These are phyloP conservation scores for Glyphotaelius pellucidus DNA, from an alignment of 2,888 invertebrate species.

Conservation along the genomic window DNA sequence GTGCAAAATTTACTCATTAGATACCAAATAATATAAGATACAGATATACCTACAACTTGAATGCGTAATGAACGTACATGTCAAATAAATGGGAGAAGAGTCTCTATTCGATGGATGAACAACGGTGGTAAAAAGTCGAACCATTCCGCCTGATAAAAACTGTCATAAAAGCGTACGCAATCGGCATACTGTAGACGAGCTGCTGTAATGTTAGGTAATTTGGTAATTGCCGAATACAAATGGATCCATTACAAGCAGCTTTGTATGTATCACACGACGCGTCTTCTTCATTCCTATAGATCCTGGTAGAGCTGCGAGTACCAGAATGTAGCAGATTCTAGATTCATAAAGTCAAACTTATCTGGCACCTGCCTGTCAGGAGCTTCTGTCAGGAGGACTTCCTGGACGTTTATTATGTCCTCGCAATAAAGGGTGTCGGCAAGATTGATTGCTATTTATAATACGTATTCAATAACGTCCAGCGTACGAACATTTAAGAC, in stretches of 20 bases:
- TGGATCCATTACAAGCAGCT: conserved; percentile 17
- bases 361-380: not conserved
- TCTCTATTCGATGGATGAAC: not conserved
- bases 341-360: not conserved
- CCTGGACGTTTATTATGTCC: not conserved
- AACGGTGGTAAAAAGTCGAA: conserved; percentile 18
- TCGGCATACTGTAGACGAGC: conserved; percentile 29
- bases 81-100: not conserved
- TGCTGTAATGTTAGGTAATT: conserved; percentile 52
- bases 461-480: not conserved
- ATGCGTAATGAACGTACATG: not conserved
- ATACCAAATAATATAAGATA: not conserved
- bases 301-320: conserved; percentile 21
- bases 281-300: conserved; percentile 1
- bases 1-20: not conserved
- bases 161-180: conserved; percentile 45
- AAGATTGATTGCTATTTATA: not conserved
- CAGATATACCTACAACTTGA: not conserved
- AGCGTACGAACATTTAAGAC: not conserved
- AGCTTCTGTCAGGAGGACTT: not conserved
- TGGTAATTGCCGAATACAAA: conserved; percentile 54
- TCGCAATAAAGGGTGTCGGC: not conserved
- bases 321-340: not conserved
- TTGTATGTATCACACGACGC: conserved; percentile 5
- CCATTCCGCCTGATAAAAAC: conserved; percentile 22